phyloP scores from a whole-genome alignment of 2,888 invertebrate species.

The Geotrupes spiniger region DNA sequence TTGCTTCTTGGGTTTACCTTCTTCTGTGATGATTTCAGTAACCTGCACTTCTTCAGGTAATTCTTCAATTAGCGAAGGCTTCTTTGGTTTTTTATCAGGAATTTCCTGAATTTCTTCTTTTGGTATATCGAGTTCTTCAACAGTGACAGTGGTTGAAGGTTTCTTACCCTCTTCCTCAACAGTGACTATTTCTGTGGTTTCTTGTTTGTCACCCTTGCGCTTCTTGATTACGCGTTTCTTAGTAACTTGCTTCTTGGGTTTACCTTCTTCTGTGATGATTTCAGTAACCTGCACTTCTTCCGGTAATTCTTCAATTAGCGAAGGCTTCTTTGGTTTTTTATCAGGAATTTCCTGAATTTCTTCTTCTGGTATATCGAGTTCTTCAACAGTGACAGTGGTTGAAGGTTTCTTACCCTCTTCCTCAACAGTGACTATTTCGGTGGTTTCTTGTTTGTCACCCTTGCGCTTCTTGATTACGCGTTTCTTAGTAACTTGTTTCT shows the following conservation, averaged over 20 bases:
- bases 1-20: constrained; percentile 45
- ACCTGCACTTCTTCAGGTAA: constrained; percentile 43
- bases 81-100: constrained; percentile 23
- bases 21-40: constrained; percentile 46
- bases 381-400: constrained; percentile 36
- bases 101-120: constrained; percentile 11
- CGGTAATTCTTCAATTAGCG: constrained; percentile 43
- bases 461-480: constrained; percentile 20
- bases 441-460: constrained; percentile 32
- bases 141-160: constrained; percentile 26
- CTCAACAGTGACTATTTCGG: constrained; percentile 33
- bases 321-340: constrained; percentile 33
- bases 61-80: constrained; percentile 40
- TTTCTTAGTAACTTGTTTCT: constrained; percentile 30
- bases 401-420: constrained; percentile 26
- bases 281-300: constrained; percentile 47
- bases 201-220: constrained; percentile 47
- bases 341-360: constrained; percentile 21
- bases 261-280: constrained; percentile 38
- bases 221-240: constrained; percentile 51
- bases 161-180: constrained; percentile 30
- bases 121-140: constrained; percentile 28
- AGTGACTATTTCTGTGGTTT: constrained; percentile 33
- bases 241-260: constrained; percentile 33
- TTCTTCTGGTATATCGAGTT: constrained; percentile 26